A percentile compares a stretch with the other conserved stretches of the same genome.
Conservation (phyloP, 2,888 invertebrate genomes). For the Alloplasta piceator region DNA sequence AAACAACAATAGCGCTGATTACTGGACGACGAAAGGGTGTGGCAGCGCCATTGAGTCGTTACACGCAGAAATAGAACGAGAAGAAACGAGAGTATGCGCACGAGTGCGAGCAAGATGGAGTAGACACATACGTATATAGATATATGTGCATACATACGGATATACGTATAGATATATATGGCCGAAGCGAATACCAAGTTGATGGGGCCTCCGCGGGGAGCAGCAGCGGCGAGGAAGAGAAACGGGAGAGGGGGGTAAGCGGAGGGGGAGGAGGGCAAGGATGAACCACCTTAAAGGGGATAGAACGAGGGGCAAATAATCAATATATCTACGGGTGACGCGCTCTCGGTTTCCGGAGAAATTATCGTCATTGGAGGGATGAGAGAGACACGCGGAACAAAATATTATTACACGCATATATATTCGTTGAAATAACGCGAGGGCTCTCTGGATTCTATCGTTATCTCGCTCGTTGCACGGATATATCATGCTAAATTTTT, state of each 20-base stretch:
- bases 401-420: not conserved
- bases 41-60: slow-evolving; percentile 83
- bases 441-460: slow-evolving; percentile 22
- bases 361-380: slow-evolving; percentile 33
- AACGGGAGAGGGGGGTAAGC: slow-evolving; percentile 25
- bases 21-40: slow-evolving; percentile 82
- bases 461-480: slow-evolving; percentile 10
- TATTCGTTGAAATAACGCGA: slow-evolving; percentile 8
- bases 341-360: slow-evolving; percentile 50
- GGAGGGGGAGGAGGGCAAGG: slow-evolving; percentile 73
- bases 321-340: slow-evolving; percentile 79
- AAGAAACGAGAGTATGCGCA: slow-evolving; percentile 55
- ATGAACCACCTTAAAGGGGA: slow-evolving; percentile 83
- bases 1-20: slow-evolving; percentile 82
- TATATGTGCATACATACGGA: too few species aligned
- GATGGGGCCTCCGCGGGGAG: slow-evolving; percentile 35
- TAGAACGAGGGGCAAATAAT: slow-evolving; percentile 80
- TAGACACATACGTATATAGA: not conserved
- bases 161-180: not conserved
- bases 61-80: slow-evolving; percentile 80
- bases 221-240: slow-evolving; percentile 46
- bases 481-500: not conserved
- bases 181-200: slow-evolving; percentile 52
- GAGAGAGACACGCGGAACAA: slow-evolving; percentile 3
- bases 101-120: slow-evolving; percentile 47